Base-by-base conservation (phyloP, 1,140 invertebrate species). In the Lepidurus apus region DNA sequence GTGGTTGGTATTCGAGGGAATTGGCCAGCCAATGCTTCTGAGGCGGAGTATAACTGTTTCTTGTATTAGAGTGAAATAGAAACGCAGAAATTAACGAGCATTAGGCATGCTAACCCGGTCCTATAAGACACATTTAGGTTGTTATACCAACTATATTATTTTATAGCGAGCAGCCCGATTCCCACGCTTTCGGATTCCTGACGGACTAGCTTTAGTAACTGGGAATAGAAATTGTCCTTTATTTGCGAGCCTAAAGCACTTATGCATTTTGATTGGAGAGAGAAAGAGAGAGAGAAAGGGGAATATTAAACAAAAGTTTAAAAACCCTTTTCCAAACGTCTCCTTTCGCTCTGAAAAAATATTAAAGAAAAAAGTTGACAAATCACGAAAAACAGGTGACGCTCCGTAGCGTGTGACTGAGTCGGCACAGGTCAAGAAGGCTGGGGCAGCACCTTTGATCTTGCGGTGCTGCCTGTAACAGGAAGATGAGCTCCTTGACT, bases 361-460 rank as follows among this genome's bases (percentile, higher is more conserved):
- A 7, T 0, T 7, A 65, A 21, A 65, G 21, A 21, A 65, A 65
- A 65, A n/a, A 4, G 53, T 13, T 65, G 53, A 65, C 53, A 65
- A 65, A 65, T 65, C 53, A 65, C 53, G 53, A 65, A 65, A 65
- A 13, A 21, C 53, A 7, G 53, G 34, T n/a, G 53, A 65, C 53
- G 21, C 17, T 65, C 21, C 17, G 53, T 65, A 65, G 53, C 53
- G 53, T 65, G 53, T 65, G 53, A 65, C 53, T 65, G 53, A 34
- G 34, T 65, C 53, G 53, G 53, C 53, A 65, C 53, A 65, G 53
- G 53, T 65, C 53, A 65, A 65, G 53, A 65, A 21, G 53, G 53
- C 53, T 65, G 53, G 53, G 53, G 53, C 53, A 65, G 21, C 53
- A 65, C 53, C 53, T 65, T 4, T 65, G 53, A 65, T 65, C 53